Evolutionary conservation across 2,113 vertebrate species (phyloP), one percentile per base, ranked within the genome.

Genomic region (Pterophyllum scalare): DNA sequence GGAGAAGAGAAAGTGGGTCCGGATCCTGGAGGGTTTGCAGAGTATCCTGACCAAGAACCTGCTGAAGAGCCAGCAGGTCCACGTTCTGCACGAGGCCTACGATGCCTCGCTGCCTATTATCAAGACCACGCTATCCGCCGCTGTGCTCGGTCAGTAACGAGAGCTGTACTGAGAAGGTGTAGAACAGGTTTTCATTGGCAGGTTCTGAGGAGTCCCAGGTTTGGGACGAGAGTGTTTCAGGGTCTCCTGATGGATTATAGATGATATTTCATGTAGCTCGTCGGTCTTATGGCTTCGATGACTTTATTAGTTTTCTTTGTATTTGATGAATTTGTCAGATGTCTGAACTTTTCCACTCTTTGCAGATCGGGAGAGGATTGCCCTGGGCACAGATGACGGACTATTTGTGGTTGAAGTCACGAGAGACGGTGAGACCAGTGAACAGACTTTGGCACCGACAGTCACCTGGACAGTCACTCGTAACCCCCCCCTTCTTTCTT

Each of bases 1-100:
- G 2, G 98, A 99, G 83, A 99, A 99, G 94, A 96, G 95, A 91
- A 98, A 97, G 89, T 99, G 98, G 98, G 97, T 99, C 58, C 96
- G 98, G 82, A 97, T 99, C 84, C 94, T 99, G 43, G 98, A 99
- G 88, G 96, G 98, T 5, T 94, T 99, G 62, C 97, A 97, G 94
- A 96, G 91, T 77, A 97, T 99, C 93, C 94, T 99, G 70, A 96
- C 96, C 83, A 98, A 99, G 94, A 99, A 99, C 95, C 94, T 92
- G 52, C 95, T 99, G 82, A 96, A 88, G 91, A 97, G 94, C 93
- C 96, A 95, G 31, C 94, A 95, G 7, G 97, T 99, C 61, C 98
- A 99, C 35, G 67, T 96, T 17, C 95, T 97, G 4, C 97, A 97
- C 31, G 98, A 99, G 94, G 98, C 98, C 81, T 99, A 99, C 38